A percentile compares a stretch with the other conserved stretches of the same genome.
These are phyloP conservation scores for Amphiduros pacificus DNA, from an alignment of 2,888 invertebrate genomes.

Conservation along the genomic window DNA sequence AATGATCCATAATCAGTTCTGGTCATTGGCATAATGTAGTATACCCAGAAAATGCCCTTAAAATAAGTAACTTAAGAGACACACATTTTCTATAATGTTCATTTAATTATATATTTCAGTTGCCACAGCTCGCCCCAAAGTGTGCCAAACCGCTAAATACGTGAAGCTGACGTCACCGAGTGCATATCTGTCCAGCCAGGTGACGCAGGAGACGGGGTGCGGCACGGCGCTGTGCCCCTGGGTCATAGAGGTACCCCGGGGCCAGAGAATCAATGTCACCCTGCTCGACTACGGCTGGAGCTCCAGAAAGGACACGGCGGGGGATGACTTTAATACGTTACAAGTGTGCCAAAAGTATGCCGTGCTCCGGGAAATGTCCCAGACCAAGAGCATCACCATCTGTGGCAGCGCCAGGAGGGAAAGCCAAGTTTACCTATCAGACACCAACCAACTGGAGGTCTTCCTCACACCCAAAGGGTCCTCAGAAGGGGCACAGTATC, in stretches of 20 bases:
- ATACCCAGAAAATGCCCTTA: too few species aligned
- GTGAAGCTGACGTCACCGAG: conserved; percentile 11
- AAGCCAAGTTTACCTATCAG: conserved; percentile 8
- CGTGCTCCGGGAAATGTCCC: conserved; percentile 8
- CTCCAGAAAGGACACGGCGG: neutral
- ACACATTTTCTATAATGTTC: too few species aligned
- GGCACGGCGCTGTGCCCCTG: conserved; percentile 13
- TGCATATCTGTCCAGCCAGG: conserved; percentile 9
- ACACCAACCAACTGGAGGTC: conserved; percentile 14
- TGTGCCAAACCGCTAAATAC: conserved; percentile 17
- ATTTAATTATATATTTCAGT: conserved; percentile 9
- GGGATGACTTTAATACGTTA: neutral
- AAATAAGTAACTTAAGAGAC: too few species aligned
- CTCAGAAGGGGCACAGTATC: conserved; percentile 12
- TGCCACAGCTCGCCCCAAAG: conserved; percentile 9
- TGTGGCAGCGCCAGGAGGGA: conserved; percentile 9
- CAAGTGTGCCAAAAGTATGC: conserved; percentile 18
- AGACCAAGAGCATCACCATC: conserved; percentile 13
- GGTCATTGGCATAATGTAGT: too few species aligned
- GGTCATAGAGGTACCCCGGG: conserved; percentile 14
- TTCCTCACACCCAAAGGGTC: conserved; percentile 13
- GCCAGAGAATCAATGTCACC: conserved; percentile 16
- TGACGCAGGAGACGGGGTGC: conserved; percentile 12
- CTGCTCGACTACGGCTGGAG: conserved; percentile 15
- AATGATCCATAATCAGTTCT: too few species aligned